A percentile compares a stretch with the other conserved stretches of the same genome.
Evolutionary conservation across 92 coral and sea anemone species (phyloP).

Genomic region (Nematostella vectensis): DNA sequence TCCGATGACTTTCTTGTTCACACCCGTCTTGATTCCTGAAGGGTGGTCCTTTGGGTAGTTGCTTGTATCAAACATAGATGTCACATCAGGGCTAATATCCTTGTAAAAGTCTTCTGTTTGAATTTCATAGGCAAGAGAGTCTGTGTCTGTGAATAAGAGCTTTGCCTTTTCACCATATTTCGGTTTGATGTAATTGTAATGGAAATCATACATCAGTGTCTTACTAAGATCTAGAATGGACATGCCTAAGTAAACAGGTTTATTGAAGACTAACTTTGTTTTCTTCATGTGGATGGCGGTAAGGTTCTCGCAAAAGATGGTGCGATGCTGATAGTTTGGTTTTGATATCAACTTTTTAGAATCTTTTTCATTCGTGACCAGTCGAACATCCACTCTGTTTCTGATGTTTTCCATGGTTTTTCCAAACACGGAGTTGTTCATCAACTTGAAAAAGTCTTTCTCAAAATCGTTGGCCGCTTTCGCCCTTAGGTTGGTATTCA

Average conservation of each 20-base stretch:
- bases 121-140: too few relatives aligned
- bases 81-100: too few relatives aligned
- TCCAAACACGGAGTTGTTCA: too few relatives aligned
- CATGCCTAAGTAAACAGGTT: slow-evolving; percentile 27
- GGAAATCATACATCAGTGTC: slow-evolving; percentile 29
- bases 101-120: too few relatives aligned
- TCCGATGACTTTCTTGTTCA: too few relatives aligned
- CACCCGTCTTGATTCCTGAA: slow-evolving; percentile 10
- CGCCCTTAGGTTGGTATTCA: too few relatives aligned
- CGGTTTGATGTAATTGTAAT: slow-evolving; percentile 14
- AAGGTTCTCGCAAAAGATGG: slow-evolving; percentile 27
- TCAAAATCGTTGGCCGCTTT: too few relatives aligned
- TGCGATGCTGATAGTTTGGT: slow-evolving; percentile 38
- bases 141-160: too few relatives aligned
- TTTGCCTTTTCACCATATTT: slow-evolving; percentile 24
- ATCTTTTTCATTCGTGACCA: too few relatives aligned
- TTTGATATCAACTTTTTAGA: slow-evolving; percentile 14
- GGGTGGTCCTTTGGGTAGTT: slow-evolving; percentile 33
- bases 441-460: slow-evolving; percentile 35
- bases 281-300: slow-evolving; percentile 27
- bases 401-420: too few relatives aligned
- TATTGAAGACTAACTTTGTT: slow-evolving; percentile 13
- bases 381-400: too few relatives aligned
- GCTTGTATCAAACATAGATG: too few relatives aligned
- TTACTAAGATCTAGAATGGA: slow-evolving; percentile 28